A percentile compares a stretch with the other conserved stretches of the same genome.
Evolutionary conservation across 1,140 invertebrate genomes (phyloP).

Genomic region (Papilio glaucus): DNA sequence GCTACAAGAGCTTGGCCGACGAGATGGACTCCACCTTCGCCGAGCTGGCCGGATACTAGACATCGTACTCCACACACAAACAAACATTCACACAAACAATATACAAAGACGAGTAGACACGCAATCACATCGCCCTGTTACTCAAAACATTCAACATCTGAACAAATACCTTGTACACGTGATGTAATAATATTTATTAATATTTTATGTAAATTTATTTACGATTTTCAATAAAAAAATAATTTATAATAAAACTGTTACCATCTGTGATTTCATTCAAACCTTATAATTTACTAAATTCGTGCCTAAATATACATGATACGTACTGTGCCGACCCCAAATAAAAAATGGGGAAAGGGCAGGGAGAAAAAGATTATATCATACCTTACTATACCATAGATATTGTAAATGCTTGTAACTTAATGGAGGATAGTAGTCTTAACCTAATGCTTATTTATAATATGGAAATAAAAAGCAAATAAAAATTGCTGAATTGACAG

Average conservation of each 20-base stretch:
- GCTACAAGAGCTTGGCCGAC: constrained; percentile 97
- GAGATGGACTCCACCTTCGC: constrained; percentile 99
- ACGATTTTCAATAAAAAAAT: constrained; percentile 82
- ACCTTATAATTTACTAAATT: neutral
- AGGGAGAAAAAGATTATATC: too few relatives aligned
- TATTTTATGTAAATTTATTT: constrained; percentile 83
- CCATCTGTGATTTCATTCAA: neutral
- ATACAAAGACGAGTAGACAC: too few relatives aligned
- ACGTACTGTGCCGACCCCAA: too few relatives aligned
- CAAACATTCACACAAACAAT: constrained; percentile 54
- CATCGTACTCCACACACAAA: constrained; percentile 54
- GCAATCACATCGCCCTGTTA: constrained; percentile 52
- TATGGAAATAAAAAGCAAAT: too few relatives aligned
- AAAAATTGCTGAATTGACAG: too few relatives aligned
- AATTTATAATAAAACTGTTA: constrained; percentile 67
- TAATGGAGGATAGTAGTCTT: too few relatives aligned
- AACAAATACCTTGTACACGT: constrained; percentile 60
- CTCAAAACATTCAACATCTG: constrained; percentile 48
- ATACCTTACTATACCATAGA: too few relatives aligned
- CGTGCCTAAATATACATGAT: neutral
- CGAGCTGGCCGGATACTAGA: constrained; percentile 95
- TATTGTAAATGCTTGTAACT: too few relatives aligned
- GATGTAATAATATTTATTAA: constrained; percentile 83
- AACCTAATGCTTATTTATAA: too few relatives aligned
- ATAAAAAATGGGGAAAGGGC: too few relatives aligned